These are phyloP conservation scores for Styela clava DNA, from an alignment of 23 tunicate species.

Conservation along the genomic window DNA sequence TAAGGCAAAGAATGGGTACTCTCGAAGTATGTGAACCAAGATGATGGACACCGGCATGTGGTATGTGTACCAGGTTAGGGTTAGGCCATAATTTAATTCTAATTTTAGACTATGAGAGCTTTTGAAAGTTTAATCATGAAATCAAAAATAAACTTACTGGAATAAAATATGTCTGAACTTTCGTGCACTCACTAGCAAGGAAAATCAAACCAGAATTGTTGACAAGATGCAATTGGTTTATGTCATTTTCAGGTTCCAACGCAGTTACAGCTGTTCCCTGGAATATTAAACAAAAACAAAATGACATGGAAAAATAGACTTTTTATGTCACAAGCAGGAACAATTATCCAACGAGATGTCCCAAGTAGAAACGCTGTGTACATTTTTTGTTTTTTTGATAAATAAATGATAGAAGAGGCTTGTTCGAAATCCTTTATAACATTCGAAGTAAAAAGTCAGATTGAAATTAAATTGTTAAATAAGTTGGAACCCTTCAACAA, in stretches of 20 bases:
- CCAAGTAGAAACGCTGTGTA: neutral
- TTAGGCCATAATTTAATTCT: too few species aligned
- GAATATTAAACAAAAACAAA: neutral
- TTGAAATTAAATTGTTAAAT: too few species aligned
- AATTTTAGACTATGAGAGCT: too few species aligned
- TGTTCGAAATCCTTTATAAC: too few species aligned
- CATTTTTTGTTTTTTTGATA: neutral
- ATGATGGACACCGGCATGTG: too few species aligned
- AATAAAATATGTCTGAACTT: constrained; percentile 77
- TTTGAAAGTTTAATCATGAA: too few species aligned
- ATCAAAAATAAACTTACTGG: constrained; percentile 46
- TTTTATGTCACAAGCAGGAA: neutral
- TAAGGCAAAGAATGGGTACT: too few species aligned
- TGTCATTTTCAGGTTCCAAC: constrained; percentile 60
- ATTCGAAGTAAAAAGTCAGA: too few species aligned
- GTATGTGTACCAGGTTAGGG: too few species aligned
- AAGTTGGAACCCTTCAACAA: too few species aligned
- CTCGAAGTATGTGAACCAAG: too few species aligned
- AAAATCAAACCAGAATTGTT: constrained; percentile 69
- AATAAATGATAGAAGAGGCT: neutral
- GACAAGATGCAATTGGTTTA: constrained; percentile 56
- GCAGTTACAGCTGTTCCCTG: constrained; percentile 90
- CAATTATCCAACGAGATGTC: neutral
- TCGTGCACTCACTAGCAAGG: constrained; percentile 79
- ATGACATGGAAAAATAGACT: neutral